Percentiles rank a stretch among this genome's conserved stretches.
Conservation (phyloP, 2,113 vertebrate genomes). For the Mobula birostris region DNA sequence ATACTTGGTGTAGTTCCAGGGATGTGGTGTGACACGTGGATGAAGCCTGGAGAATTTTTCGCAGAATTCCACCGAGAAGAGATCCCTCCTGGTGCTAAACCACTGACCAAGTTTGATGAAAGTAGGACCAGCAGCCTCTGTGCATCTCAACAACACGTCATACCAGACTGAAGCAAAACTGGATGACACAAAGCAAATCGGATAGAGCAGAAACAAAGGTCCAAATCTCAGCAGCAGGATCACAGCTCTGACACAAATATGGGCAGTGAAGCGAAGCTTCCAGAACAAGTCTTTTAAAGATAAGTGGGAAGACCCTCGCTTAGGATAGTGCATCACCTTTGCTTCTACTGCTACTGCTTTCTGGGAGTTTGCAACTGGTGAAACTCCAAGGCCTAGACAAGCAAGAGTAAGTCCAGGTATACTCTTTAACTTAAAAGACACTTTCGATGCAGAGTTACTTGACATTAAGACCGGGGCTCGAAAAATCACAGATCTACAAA, state of each 20-base stretch:
- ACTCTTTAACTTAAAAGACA: slow-evolving; percentile 41
- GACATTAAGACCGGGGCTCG: not conserved
- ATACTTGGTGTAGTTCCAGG: slow-evolving; percentile 74
- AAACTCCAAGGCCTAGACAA: slow-evolving; percentile 49
- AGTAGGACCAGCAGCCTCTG: slow-evolving; percentile 76
- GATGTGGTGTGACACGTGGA: slow-evolving; percentile 69
- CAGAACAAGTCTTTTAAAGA: slow-evolving; percentile 36
- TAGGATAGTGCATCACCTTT: not conserved
- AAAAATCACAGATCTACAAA: not conserved
- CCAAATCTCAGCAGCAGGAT: slow-evolving; percentile 72
- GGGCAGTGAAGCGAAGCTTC: slow-evolving; percentile 51
- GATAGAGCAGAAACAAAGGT: slow-evolving; percentile 73
- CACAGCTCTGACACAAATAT: slow-evolving; percentile 63
- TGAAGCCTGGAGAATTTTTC: slow-evolving; percentile 76
- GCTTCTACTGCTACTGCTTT: not conserved
- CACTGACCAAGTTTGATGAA: slow-evolving; percentile 91
- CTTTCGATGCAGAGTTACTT: not conserved
- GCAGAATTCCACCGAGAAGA: slow-evolving; percentile 81
- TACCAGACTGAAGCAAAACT: slow-evolving; percentile 60
- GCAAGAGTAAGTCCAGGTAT: slow-evolving; percentile 57
- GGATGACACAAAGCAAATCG: slow-evolving; percentile 63
- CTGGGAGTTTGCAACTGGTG: slow-evolving; percentile 44
- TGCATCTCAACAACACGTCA: slow-evolving; percentile 71
- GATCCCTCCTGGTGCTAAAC: slow-evolving; percentile 86
- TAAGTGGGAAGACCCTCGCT: not conserved